Percentiles rank a stretch among this genome's conserved stretches.
These are phyloP conservation scores for Pelecanus crispus DNA, from an alignment of 2,113 vertebrate species.

Conservation along the genomic window DNA sequence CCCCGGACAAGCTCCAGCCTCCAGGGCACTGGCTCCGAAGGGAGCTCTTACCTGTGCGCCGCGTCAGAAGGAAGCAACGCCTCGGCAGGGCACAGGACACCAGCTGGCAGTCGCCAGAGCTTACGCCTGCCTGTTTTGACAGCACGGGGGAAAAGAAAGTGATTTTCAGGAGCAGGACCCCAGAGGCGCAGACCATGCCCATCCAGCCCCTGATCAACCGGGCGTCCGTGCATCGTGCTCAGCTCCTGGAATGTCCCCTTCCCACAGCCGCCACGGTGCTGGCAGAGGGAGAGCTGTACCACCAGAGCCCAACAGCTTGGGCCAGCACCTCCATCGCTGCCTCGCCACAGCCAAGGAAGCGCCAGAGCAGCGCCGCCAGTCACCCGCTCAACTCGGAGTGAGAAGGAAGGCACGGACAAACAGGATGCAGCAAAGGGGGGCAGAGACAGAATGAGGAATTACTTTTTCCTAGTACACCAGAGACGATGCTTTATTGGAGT, in stretches of 20 bases:
- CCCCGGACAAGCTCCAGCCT: neutral
- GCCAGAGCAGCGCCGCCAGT: neutral
- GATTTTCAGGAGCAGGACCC: neutral
- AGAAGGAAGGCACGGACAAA: neutral
- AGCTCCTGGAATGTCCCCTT: neutral
- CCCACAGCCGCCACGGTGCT: neutral
- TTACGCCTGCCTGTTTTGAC: neutral
- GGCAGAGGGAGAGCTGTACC: neutral
- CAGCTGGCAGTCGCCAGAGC: neutral
- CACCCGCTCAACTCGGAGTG: rapidly evolving
- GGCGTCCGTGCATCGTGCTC: rapidly evolving
- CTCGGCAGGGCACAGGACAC: neutral
- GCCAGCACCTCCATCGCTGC: neutral
- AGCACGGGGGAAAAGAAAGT: neutral
- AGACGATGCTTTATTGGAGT: neutral
- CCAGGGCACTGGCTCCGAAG: neutral
- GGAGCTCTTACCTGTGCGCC: neutral
- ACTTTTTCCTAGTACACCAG: neutral
- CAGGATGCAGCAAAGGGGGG: rapidly evolving
- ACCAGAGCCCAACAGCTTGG: neutral
- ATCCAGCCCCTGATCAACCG: rapidly evolving
- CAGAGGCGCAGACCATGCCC: rapidly evolving
- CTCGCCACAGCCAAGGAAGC: rapidly evolving
- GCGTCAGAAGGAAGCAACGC: neutral
- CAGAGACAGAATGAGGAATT: neutral